A percentile compares a stretch with the other conserved stretches of the same genome.
These are phyloP conservation scores for Acanthornis magna DNA, from an alignment of 2,797 vertebrate species.

Conservation along the genomic window DNA sequence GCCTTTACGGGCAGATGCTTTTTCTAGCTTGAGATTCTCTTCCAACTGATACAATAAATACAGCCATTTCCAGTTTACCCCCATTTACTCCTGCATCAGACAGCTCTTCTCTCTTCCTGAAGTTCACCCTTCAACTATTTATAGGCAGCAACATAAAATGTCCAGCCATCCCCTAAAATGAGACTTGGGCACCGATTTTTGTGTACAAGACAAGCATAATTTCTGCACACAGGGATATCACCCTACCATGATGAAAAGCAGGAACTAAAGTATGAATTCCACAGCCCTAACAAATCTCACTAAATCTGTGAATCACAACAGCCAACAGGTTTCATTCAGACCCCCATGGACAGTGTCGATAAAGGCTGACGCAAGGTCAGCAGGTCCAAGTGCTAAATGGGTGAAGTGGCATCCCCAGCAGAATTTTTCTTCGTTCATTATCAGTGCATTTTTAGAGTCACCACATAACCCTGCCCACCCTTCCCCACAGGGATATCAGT, in stretches of 20 bases:
- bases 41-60: not conserved
- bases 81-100: not conserved
- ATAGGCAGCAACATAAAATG: not conserved
- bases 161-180: not conserved
- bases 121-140: not conserved
- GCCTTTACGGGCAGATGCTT: not conserved
- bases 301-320: not conserved
- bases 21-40: not conserved
- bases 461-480: not conserved
- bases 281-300: not conserved
- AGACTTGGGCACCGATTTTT: not conserved
- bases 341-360: fast-evolving
- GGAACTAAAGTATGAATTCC: not conserved
- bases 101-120: not conserved
- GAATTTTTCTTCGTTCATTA: constrained; percentile 20
- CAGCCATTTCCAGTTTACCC: not conserved
- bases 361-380: not conserved
- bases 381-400: not conserved
- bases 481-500: not conserved
- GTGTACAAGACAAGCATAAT: not conserved
- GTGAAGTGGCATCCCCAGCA: constrained; percentile 5
- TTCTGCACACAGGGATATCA: not conserved
- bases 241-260: not conserved
- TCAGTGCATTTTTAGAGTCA: not conserved
- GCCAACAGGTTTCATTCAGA: not conserved